Evolutionary conservation across 2,888 invertebrate species (phyloP), one percentile per base, ranked within the genome.

Genomic region (Tetrapedia diversipes): DNA sequence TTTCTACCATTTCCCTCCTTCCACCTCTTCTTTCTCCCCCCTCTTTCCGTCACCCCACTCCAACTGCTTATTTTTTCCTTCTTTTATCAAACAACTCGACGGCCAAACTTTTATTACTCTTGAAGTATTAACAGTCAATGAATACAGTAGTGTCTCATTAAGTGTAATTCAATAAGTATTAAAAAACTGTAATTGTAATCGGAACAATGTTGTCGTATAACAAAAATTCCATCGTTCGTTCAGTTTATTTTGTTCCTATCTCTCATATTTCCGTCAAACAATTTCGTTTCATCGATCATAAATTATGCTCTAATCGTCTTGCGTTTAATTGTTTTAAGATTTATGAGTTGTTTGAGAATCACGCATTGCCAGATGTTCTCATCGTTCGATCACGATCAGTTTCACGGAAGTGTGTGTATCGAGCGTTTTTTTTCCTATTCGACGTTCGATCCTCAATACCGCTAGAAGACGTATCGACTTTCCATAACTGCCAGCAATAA

Each of bases 401-500:
- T 59, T 43, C 59, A 11, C n/a, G 32, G 22, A 34, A 34, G 37
- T 34, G 27, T 51, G 37, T 34, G 27, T 51, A 49, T n/a, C 16
- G 34, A 11, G 22, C 19, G 63, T 63, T 59, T 70, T 75, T n/a
- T 45, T 29, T 59, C 34, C 45, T 61, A 32, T 37, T 68, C 53
- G 64, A 59, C 24, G 60, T 47, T 39, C 53, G 37, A 43, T 39
- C 47, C n/a, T 34, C 16, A 32, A 39, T n/a, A 32, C 54, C 47
- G 41, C 32, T 45, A 7, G 37, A 7, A 64, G 24, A 43, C 27
- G 22, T 39, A 24, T 56, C 39, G 27, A 27, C n/a, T 22, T 51
- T 27, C 45, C 22, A 70, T 57, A 49, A 70, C 67, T 68, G 61
- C n/a, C 65, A 71, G 53, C 64, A 61, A 76, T 76, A 75, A 76